These are phyloP conservation scores for Tenualosa ilisha DNA, from an alignment of 2,797 vertebrate species.

Conservation along the genomic window DNA sequence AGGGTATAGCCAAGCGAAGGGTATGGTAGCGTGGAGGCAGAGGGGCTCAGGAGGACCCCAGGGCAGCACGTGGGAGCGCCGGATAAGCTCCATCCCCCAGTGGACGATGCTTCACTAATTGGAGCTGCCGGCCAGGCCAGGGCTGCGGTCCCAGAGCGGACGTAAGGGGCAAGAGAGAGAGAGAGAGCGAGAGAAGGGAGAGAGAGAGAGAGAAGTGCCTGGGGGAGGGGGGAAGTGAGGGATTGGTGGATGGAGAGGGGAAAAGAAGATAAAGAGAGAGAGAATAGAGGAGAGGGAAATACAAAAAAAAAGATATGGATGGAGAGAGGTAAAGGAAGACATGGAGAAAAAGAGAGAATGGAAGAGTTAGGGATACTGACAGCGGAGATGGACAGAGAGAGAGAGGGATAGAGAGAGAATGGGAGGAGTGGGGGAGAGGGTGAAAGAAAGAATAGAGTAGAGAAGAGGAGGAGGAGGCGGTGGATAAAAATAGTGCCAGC, in stretches of 20 bases:
- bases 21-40: constrained; percentile 20
- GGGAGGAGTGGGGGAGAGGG: constrained; percentile 35
- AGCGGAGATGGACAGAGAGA: constrained; percentile 19
- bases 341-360: not conserved
- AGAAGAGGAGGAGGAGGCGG: constrained; percentile 49
- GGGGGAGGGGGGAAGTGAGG: constrained; percentile 36
- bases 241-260: constrained; percentile 56
- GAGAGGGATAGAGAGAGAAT: constrained; percentile 47
- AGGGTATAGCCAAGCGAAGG: constrained; percentile 45
- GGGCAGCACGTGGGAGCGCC: constrained; percentile 46
- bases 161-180: constrained; percentile 35
- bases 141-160: constrained; percentile 52
- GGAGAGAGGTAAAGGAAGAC: not conserved
- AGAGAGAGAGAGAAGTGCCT: constrained; percentile 29
- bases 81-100: constrained; percentile 65
- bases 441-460: constrained; percentile 51
- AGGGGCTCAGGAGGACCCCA: constrained; percentile 56
- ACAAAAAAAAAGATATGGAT: constrained; percentile 22
- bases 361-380: not conserved
- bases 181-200: constrained; percentile 31
- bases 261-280: constrained; percentile 51
- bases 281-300: constrained; percentile 55
- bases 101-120: constrained; percentile 68
- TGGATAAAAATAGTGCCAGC: constrained; percentile 74
- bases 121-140: constrained; percentile 63